Conservation (phyloP, 2,113 vertebrate species). For the Phyllostomus hastatus region DNA sequence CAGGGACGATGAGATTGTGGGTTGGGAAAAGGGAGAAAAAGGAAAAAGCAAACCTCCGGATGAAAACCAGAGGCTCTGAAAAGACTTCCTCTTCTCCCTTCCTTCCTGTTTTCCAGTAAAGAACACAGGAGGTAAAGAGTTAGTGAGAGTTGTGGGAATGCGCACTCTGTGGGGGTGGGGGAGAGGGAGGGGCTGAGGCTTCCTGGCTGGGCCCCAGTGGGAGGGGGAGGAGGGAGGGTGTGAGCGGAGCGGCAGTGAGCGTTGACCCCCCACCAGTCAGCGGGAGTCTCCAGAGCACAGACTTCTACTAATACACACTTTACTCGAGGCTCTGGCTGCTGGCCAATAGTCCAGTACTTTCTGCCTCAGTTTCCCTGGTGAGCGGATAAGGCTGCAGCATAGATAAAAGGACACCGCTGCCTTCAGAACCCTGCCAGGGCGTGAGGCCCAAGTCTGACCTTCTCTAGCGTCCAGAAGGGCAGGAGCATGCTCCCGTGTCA, state of each 20-base stretch:
- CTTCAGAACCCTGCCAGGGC: neutral
- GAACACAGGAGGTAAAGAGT: neutral
- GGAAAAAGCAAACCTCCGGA: neutral
- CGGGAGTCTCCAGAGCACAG: neutral
- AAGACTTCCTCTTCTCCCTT: neutral
- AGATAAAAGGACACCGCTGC: neutral
- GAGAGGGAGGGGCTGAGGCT: neutral
- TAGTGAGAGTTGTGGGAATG: neutral
- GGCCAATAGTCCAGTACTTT: neutral
- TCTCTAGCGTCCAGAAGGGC: neutral
- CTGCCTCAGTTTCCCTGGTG: neutral
- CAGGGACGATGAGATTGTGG: neutral
- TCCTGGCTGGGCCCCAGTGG: neutral
- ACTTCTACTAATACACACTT: neutral
- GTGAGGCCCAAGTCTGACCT: neutral
- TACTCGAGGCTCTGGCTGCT: neutral
- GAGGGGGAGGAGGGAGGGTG: neutral
- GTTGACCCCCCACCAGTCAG: neutral
- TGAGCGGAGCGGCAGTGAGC: neutral
- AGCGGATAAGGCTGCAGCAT: neutral
- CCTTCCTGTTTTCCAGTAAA: neutral
- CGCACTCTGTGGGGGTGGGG: neutral
- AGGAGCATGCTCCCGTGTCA: neutral
- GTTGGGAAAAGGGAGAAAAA: neutral
- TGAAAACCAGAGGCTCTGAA: conserved; percentile 17